Base-by-base conservation (phyloP, 2,113 vertebrate species). In the Riparia riparia region DNA sequence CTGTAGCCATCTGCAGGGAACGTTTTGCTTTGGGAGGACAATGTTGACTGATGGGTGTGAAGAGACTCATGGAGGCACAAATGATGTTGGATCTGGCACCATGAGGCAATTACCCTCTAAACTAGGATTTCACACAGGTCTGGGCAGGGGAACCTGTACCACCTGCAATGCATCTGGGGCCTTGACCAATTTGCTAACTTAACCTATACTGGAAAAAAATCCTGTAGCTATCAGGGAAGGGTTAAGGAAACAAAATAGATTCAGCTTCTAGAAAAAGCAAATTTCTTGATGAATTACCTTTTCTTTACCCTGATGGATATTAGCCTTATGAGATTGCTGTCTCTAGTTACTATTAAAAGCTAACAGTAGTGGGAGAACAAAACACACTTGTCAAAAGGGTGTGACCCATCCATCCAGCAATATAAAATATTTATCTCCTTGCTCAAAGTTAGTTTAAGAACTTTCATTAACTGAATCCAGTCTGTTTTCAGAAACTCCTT, bases 131-230 rank as follows among this genome's bases (percentile, higher is more conserved):
- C 2, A 1, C 1, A 0, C 42, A 32, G 42, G 29, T 26, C 19
- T 42, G 32, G 8, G 17, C 2, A 10, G 25, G 3, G 47, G 26
- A 71, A n/a, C 12, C 14, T 9, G 1, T 13, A 51, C 0, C 0
- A 37, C 9, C 17, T 53, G n/a, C 11, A 20, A 18, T 14, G 11
- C 17, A 4, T 41, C 2, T 29, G 32, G 3, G 19, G 20, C 5
- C 20, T 44, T 45, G n/a, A 57, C 15, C 11, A 22, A 34, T 73
- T 60, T 64, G 8, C 37, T 82, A 60, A 37, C 42, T 53, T 76
- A 78, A 82, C 58, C 53, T 69, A 32, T 63, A 24, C 10, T 66
- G 39, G 54, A 31, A 53, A 41, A 29, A 39, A 34, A 11, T 10
- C 24, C n/a, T 68, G 18, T 61, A 53, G 47, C 17, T 19, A 22